Base-by-base conservation (phyloP, 1,140 invertebrate species). In the Euura lappo region DNA sequence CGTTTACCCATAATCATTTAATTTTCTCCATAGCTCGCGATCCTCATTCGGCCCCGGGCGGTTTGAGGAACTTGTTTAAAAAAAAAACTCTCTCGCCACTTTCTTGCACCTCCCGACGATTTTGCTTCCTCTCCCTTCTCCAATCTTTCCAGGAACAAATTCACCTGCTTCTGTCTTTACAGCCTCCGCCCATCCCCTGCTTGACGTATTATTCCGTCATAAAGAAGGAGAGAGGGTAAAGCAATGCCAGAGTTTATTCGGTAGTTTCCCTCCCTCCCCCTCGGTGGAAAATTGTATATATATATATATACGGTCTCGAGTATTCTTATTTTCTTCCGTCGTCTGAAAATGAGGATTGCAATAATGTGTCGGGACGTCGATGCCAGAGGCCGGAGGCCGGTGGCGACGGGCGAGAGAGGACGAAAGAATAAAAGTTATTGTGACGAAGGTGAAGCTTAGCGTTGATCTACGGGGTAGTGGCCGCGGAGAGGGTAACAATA, bases 1-100 rank as follows among this genome's bases (percentile, higher is more conserved):
- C 86, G 85, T 88, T 88, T 87, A 87, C 82, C 87, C 85, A 87
- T 88, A 87, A 87, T 88, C 87, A 88, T 88, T 88, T 87, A 87
- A 87, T 88, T 87, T 88, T 80, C 13, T 77, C 72, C 79, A 71
- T 71, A 72, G 68, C 65, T 68, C 47, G 28, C 10, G 77, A 77
- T 81, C 71, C 74, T 71, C 70, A 72, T 67, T 47, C 73, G 66
- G 13, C 66, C 13, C 60, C 46, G 45, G 66, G 45, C 67, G 70
- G 65, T 68, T 65, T 51, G 67, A 66, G 71, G 76, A 76, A 76
- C 70, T 79, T 72, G 70, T 77, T 76, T 75, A 79, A 72, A 75
- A 65, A 75, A 65, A 28, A 28, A 28, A 28, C 71, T 71, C 60
- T 28, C 28, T 28, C 51, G 6, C 13, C 13, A 3, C 0, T 4